Evolutionary conservation across 1,140 invertebrate genomes (phyloP).

Genomic region (Diuraphis noxia): DNA sequence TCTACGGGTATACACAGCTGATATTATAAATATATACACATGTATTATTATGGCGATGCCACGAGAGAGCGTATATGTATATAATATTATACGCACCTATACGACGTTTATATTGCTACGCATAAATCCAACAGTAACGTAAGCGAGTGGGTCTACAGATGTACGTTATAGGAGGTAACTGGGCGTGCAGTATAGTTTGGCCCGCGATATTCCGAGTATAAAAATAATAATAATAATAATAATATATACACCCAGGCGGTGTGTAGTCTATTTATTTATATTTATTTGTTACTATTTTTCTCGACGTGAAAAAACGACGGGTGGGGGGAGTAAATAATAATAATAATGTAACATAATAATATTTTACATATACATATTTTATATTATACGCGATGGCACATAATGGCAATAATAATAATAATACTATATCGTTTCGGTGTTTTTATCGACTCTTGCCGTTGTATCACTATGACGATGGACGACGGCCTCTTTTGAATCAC

Average conservation of each 20-base stretch:
- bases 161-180: not conserved
- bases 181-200: no score
- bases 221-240: constrained; percentile 29
- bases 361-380: not conserved
- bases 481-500: not conserved
- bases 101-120: not conserved
- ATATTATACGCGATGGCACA: no score
- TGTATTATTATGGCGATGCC: not conserved
- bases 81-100: not conserved
- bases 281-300: constrained; percentile 25
- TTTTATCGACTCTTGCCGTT: not conserved
- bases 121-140: not conserved
- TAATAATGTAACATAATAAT: not conserved
- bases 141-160: not conserved
- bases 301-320: not conserved
- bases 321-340: not conserved
- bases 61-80: not conserved
- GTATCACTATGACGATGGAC: not conserved
- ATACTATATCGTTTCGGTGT: no score
- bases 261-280: constrained; percentile 34
- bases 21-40: constrained; percentile 9
- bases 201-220: not conserved
- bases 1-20: not conserved
- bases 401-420: not conserved
- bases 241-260: not conserved